Conservation (phyloP, 2,113 vertebrate species). For the Coryphaenoides rupestris region DNA sequence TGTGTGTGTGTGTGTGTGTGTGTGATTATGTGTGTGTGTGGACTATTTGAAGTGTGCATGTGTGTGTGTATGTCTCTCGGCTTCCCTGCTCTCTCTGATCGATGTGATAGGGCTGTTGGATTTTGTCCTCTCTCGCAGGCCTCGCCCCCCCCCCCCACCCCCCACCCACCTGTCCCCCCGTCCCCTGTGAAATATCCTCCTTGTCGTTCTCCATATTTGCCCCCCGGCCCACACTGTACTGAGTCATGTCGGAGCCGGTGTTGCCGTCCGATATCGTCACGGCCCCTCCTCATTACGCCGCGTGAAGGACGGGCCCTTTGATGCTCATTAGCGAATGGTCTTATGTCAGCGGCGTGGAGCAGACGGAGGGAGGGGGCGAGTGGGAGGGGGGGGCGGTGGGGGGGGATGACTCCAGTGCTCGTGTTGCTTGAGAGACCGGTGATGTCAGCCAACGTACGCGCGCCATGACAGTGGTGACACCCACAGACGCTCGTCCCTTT, state of each 20-base stretch:
- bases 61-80: too few relatives aligned
- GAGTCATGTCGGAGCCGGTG: constrained; percentile 50
- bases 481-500: constrained; percentile 62
- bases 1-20: too few relatives aligned
- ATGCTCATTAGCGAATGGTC: constrained; percentile 65
- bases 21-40: too few relatives aligned
- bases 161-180: not conserved
- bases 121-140: too few relatives aligned
- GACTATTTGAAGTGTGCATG: too few relatives aligned
- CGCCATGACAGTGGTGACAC: constrained; percentile 69
- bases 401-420: constrained; percentile 34
- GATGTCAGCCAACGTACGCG: constrained; percentile 65
- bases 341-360: constrained; percentile 56
- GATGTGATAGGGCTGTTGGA: not conserved
- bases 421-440: constrained; percentile 50
- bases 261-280: constrained; percentile 62
- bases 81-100: too few relatives aligned
- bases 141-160: too few relatives aligned
- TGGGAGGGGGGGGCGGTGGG: constrained; percentile 18
- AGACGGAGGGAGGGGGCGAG: constrained; percentile 42
- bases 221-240: constrained; percentile 48
- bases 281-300: constrained; percentile 67
- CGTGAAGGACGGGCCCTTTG: constrained; percentile 69
- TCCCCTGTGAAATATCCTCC: constrained; percentile 38
- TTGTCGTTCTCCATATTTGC: constrained; percentile 25